These are phyloP conservation scores for Rousettus leschenaultii DNA, from an alignment of 2,113 vertebrate genomes.

Conservation along the genomic window DNA sequence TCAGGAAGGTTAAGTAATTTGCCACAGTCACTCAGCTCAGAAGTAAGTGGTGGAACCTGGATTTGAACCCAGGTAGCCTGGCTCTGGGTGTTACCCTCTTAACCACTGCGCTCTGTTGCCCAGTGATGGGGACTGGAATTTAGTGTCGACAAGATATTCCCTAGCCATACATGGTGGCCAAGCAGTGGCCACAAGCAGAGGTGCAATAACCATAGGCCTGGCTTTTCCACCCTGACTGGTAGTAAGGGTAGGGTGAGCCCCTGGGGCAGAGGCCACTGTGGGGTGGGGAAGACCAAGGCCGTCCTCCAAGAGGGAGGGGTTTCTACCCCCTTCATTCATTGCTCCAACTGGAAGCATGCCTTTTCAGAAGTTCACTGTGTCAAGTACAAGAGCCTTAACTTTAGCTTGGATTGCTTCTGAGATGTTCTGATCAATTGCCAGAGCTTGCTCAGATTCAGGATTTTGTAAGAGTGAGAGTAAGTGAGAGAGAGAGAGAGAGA, in stretches of 20 bases:
- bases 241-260: background rate
- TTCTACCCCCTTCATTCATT: background rate
- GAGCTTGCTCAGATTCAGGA: background rate
- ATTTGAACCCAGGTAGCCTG: background rate
- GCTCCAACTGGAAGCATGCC: background rate
- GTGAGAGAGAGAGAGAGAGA: too few relatives aligned
- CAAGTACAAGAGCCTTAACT: background rate
- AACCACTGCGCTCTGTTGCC: fast-evolving
- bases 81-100: background rate
- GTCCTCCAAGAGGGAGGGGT: background rate
- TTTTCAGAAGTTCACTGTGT: background rate
- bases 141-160: background rate
- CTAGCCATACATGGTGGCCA: background rate
- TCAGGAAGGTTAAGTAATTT: background rate
- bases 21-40: background rate
- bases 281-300: background rate
- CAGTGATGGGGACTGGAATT: background rate
- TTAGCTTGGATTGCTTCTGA: background rate
- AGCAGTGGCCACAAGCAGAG: background rate
- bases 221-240: background rate
- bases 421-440: background rate
- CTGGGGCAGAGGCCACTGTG: background rate
- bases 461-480: background rate
- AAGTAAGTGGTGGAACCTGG: background rate
- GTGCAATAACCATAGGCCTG: background rate